Conservation (phyloP, 2,888 invertebrate species). For the Drosophila crucigera region DNA sequence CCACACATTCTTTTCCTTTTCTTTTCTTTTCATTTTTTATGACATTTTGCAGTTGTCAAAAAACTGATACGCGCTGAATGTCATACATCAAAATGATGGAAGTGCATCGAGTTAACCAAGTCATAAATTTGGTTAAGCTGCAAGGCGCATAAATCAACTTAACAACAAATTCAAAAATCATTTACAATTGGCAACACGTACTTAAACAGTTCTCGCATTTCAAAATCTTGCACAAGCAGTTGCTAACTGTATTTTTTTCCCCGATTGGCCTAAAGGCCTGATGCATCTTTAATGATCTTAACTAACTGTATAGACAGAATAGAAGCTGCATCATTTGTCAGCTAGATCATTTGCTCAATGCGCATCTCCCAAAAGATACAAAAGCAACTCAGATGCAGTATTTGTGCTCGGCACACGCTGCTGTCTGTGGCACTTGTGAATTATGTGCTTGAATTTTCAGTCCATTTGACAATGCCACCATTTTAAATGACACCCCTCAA, state of each 20-base stretch:
- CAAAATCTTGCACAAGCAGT: background rate
- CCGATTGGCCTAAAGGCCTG: background rate
- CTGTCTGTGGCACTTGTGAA: slow-evolving; percentile 26
- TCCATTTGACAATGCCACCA: slow-evolving; percentile 53
- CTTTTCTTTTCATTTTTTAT: slow-evolving; percentile 18
- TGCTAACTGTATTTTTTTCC: background rate
- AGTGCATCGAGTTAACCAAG: slow-evolving; percentile 3
- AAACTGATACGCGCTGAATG: slow-evolving; percentile 17
- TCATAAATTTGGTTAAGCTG: slow-evolving; percentile 34
- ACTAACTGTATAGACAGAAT: slow-evolving; percentile 8
- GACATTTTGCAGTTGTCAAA: slow-evolving; percentile 31
- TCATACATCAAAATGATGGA: slow-evolving; percentile 34
- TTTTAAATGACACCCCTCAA: slow-evolving; percentile 54
- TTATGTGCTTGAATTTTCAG: slow-evolving; percentile 29
- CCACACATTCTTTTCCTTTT: slow-evolving; percentile 2
- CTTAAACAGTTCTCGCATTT: slow-evolving; percentile 16
- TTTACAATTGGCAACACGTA: slow-evolving; percentile 55
- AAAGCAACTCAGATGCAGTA: slow-evolving; percentile 30
- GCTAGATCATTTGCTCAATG: slow-evolving; percentile 15
- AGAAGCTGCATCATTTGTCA: slow-evolving; percentile 45
- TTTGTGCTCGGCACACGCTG: slow-evolving; percentile 20
- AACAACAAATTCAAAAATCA: slow-evolving; percentile 18
- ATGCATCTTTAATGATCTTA: slow-evolving; percentile 12
- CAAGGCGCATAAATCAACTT: slow-evolving; percentile 18
- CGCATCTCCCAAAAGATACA: slow-evolving; percentile 24